phyloP scores from a whole-genome alignment of 2,888 invertebrate genomes.

The Limnephilus rhombicus region DNA sequence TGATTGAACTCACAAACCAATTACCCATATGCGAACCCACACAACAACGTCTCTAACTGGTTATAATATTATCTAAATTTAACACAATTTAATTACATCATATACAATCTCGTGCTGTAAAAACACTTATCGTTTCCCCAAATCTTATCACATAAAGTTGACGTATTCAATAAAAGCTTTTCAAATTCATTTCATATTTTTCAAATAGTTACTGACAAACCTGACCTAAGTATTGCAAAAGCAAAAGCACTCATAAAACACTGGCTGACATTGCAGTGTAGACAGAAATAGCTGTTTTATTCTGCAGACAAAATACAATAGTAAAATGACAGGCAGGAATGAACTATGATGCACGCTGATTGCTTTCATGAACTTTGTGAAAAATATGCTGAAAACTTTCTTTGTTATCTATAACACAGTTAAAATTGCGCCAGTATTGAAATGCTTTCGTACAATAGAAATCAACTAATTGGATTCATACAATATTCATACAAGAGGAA shows the following conservation, averaged over 20 bases:
- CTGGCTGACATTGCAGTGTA: neutral
- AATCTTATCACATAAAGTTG: neutral
- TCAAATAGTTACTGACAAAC: neutral
- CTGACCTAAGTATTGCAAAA: neutral
- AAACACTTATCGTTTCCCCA: neutral
- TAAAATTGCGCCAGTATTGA: neutral
- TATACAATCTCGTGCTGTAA: no score
- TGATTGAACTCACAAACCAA: no score
- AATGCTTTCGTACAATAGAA: neutral
- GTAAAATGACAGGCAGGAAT: neutral
- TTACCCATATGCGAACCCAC: no score
- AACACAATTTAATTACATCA: no score
- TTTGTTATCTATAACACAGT: neutral
- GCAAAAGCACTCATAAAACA: slow-evolving; percentile 19
- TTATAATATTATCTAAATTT: no score
- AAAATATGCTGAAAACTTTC: neutral
- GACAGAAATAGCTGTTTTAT: slow-evolving; percentile 8
- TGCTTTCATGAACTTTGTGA: neutral
- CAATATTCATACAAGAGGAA: neutral
- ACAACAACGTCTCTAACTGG: no score
- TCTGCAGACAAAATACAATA: slow-evolving; percentile 31
- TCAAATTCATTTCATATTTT: neutral
- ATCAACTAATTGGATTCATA: neutral
- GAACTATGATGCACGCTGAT: slow-evolving; percentile 8
- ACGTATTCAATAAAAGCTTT: no score